Conservation (phyloP, 2,113 vertebrate species). For the Sterrhoptilus dennistouni region DNA sequence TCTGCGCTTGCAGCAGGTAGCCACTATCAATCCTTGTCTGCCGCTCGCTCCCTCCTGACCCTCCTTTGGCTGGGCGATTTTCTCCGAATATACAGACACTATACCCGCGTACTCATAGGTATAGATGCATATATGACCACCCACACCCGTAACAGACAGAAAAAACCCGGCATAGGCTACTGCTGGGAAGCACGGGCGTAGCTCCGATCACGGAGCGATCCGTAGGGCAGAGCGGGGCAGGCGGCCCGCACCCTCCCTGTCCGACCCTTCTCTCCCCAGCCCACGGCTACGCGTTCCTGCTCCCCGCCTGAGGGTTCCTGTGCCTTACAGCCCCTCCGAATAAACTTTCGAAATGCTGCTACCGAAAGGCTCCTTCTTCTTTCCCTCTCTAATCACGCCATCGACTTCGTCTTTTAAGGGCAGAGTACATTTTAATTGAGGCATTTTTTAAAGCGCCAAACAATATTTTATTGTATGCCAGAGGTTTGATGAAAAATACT, state of each 20-base stretch:
- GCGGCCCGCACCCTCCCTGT: background rate
- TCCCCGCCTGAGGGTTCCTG: background rate
- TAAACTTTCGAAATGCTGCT: constrained; percentile 36
- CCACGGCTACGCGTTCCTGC: background rate
- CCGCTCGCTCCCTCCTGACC: constrained; percentile 47
- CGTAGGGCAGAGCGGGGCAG: background rate
- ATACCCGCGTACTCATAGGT: background rate
- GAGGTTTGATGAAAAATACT: constrained; percentile 26
- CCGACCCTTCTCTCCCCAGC: background rate
- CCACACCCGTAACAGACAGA: too few species aligned
- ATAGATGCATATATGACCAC: background rate
- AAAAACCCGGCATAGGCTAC: background rate
- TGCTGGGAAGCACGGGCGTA: background rate
- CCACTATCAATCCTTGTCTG: background rate
- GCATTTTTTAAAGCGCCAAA: constrained; percentile 48
- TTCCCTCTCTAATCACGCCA: background rate
- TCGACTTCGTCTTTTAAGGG: background rate
- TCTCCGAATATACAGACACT: background rate
- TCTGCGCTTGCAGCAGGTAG: constrained; percentile 3
- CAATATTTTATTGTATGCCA: constrained; percentile 58
- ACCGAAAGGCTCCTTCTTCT: background rate
- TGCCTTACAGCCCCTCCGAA: background rate
- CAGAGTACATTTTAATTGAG: constrained; percentile 41
- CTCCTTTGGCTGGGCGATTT: background rate
- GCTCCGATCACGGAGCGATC: background rate